phyloP scores from a whole-genome alignment of 1,140 invertebrate genomes.

The Zaprionus nigranus region DNA sequence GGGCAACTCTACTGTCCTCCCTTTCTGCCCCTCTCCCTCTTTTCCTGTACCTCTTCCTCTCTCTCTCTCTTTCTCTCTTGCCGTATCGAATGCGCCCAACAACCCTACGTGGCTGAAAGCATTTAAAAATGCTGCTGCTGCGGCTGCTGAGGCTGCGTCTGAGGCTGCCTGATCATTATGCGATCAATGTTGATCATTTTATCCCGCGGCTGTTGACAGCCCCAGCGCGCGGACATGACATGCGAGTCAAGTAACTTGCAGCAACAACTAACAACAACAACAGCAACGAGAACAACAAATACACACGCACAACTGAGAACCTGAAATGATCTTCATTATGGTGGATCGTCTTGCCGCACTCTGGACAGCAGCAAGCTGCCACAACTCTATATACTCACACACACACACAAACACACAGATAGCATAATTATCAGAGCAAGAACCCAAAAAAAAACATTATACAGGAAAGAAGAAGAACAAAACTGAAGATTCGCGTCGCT shows the following conservation, averaged over 20 bases:
- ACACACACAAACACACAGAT: conserved; percentile 30
- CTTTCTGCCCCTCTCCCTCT: not conserved
- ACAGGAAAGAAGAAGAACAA: conserved; percentile 1
- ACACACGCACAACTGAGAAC: conserved; percentile 37
- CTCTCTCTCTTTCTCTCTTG: not conserved
- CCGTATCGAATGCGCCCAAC: conserved; percentile 6
- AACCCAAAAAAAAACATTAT: conserved; percentile 18
- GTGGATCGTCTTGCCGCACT: conserved; percentile 38
- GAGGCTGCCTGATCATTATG: conserved; percentile 76
- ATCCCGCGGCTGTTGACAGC: conserved; percentile 84
- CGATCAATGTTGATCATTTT: conserved; percentile 84
- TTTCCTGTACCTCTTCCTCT: too few relatives aligned
- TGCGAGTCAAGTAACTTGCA: conserved; percentile 61
- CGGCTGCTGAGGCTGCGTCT: conserved; percentile 10
- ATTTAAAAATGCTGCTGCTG: conserved; percentile 65
- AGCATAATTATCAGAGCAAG: conserved; percentile 72
- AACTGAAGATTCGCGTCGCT: conserved; percentile 46
- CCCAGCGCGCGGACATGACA: conserved; percentile 84
- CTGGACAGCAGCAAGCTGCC: conserved; percentile 23
- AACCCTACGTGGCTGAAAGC: conserved; percentile 35
- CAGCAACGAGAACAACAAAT: conserved; percentile 9
- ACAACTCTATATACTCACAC: conserved; percentile 42
- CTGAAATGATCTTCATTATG: conserved; percentile 78
- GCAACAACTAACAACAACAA: conserved; percentile 23
- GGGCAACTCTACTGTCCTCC: conserved; percentile 1